Evolutionary conservation across 1,140 invertebrate species (phyloP).

Genomic region (Drosophila nebulosa): DNA sequence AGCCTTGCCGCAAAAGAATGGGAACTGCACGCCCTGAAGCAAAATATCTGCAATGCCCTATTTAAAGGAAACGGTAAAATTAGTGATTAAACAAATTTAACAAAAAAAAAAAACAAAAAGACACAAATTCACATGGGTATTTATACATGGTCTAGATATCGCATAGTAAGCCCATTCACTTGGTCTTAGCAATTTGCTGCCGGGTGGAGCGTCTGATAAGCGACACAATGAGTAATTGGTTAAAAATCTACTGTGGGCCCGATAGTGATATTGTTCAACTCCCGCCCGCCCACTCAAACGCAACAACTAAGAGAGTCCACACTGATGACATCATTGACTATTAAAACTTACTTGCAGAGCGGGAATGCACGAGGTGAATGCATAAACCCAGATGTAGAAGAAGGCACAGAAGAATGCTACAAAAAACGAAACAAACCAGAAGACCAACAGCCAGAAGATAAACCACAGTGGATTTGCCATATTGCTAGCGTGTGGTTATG

Average conservation of each 20-base stretch:
- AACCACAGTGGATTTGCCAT: slow-evolving; percentile 85
- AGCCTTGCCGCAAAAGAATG: slow-evolving; percentile 85
- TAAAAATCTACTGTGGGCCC: slow-evolving; percentile 22
- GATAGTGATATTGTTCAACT: slow-evolving; percentile 29
- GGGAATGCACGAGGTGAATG: slow-evolving; percentile 87
- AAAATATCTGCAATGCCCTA: slow-evolving; percentile 86
- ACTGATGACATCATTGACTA: slow-evolving; percentile 25
- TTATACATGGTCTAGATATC: slow-evolving; percentile 19
- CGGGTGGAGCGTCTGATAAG: slow-evolving; percentile 25
- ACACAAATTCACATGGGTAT: not conserved
- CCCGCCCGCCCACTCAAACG: slow-evolving; percentile 5
- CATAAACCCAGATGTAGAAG: slow-evolving; percentile 87
- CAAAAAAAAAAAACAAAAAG: not conserved
- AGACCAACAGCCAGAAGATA: slow-evolving; percentile 89
- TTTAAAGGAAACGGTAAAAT: slow-evolving; percentile 62
- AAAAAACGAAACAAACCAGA: slow-evolving; percentile 88
- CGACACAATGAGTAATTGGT: slow-evolving; percentile 43
- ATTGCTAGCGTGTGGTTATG: slow-evolving; percentile 22
- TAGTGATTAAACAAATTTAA: not conserved
- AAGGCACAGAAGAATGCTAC: slow-evolving; percentile 88
- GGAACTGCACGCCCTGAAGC: slow-evolving; percentile 86
- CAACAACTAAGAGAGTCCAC: slow-evolving; percentile 5
- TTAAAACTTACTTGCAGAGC: slow-evolving; percentile 82
- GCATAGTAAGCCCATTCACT: slow-evolving; percentile 31
- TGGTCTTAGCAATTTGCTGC: slow-evolving; percentile 21